Base-by-base conservation (phyloP, 2,888 invertebrate genomes). In the Lamellibrachia columna region DNA sequence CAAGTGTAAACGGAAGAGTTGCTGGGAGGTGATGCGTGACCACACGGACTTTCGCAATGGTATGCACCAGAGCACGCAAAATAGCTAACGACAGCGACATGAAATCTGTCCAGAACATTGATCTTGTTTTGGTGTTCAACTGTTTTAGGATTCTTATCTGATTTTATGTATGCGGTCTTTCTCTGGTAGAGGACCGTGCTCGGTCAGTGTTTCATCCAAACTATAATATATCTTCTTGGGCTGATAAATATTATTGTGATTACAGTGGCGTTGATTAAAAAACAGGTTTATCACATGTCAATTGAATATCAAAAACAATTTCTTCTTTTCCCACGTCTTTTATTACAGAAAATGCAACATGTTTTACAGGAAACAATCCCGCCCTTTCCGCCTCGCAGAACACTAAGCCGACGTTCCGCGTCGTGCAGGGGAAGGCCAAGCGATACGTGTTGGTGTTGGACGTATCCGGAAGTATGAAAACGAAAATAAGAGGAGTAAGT, bases 11-110 rank as follows among this genome's bases (percentile, higher is more conserved):
- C 40, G 28, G 22, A 91, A 28, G 22, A 91, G 91, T 91, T 52
- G 52, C 52, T 91, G 91, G 91, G 91, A 91, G 22, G 91, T 91
- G 52, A 91, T 91, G 91, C 52, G 91, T 52, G 91, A 28, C 3
- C 91, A 91, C 22, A 4, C 15, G 0, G 91, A 91, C 91, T 91
- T 91, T 22, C 11, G 53, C 11, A 53, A 91, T 40, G 91, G 91
- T 91, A 91, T 52, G 91, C 40, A 40, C 53, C 1, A 11, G 11
- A n/a, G 91, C 9, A 15, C 40, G 40, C 40, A 40, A 40, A 40
- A 40, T 40, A 40, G 1, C 40, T 40, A 40, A 40, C 40, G 40
- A 40, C 40, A 40, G 40, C 40, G 40, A 40, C 40, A 40, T 40
- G 40, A 40, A 40, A 40, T 40, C 40, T 40, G 40, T 40, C 40